Evolutionary conservation across 2,797 vertebrate genomes (phyloP).

Genomic region (Tolypeutes matacus): DNA sequence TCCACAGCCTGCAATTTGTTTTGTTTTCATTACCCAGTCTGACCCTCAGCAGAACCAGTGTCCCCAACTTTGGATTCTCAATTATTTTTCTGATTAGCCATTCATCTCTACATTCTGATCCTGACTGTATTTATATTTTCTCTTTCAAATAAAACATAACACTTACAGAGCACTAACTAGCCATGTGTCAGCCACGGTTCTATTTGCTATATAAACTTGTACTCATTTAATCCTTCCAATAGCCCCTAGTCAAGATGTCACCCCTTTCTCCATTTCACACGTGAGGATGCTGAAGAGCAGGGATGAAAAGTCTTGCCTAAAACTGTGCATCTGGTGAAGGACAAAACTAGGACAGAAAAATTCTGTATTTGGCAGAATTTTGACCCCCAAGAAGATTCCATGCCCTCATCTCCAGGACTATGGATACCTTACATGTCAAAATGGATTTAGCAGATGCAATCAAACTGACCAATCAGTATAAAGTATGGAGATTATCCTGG

Average conservation of each 20-base stretch:
- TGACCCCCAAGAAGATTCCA: too few relatives aligned
- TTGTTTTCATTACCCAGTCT: neutral
- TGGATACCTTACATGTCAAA: neutral
- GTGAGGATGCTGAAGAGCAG: rapidly evolving
- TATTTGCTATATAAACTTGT: rapidly evolving
- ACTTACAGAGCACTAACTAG: rapidly evolving
- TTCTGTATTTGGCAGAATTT: rapidly evolving
- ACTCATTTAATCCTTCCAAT: neutral
- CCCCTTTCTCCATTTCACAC: too few relatives aligned
- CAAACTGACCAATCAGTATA: too few relatives aligned
- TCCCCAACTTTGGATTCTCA: rapidly evolving
- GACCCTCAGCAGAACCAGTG: rapidly evolving
- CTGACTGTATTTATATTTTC: rapidly evolving
- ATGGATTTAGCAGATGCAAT: too few relatives aligned
- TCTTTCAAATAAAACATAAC: too few relatives aligned
- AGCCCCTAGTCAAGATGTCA: too few relatives aligned
- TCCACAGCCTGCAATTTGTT: too few relatives aligned
- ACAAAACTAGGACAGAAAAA: too few relatives aligned
- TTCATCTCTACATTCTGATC: neutral
- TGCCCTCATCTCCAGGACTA: rapidly evolving
- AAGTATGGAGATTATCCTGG: neutral
- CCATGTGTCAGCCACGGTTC: rapidly evolving
- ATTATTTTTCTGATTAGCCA: too few relatives aligned
- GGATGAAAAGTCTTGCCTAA: neutral
- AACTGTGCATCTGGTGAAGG: rapidly evolving